Percentiles rank a stretch among this genome's conserved stretches.
These are phyloP conservation scores for Dipodomys spectabilis DNA, from an alignment of 2,113 vertebrate species.

Conservation along the genomic window DNA sequence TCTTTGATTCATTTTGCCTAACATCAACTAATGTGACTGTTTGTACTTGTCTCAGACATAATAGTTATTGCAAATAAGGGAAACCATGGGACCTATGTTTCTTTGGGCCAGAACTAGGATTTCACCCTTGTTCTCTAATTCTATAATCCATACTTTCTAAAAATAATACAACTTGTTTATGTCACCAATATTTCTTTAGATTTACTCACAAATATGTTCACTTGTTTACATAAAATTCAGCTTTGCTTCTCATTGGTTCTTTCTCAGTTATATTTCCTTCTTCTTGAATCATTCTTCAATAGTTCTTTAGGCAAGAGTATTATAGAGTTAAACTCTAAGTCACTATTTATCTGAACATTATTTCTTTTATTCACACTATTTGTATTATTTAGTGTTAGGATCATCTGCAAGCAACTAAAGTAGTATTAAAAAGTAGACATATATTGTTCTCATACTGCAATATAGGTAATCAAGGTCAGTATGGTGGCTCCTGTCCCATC, in stretches of 20 bases:
- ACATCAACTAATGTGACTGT: too few species aligned
- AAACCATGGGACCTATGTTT: too few species aligned
- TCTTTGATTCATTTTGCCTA: too few species aligned
- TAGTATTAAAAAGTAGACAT: neutral
- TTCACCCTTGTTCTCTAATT: conserved; percentile 2
- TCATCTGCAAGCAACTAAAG: neutral
- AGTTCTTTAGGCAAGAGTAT: neutral
- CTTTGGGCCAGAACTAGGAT: neutral
- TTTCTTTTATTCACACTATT: neutral
- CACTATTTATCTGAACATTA: conserved; percentile 25
- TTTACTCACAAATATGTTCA: neutral
- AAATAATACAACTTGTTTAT: conserved; percentile 5
- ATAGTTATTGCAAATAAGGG: too few species aligned
- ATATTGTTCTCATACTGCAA: neutral
- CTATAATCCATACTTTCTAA: conserved; percentile 8
- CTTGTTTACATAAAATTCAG: neutral
- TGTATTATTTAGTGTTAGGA: conserved; percentile 31
- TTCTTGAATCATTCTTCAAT: neutral
- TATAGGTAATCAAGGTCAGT: neutral
- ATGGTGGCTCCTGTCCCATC: neutral
- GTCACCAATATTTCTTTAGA: conserved; percentile 1
- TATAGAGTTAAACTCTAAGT: conserved; percentile 2
- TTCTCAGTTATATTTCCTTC: neutral
- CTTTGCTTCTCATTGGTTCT: neutral
- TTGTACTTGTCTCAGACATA: too few species aligned